Evolutionary conservation across 2,113 vertebrate genomes (phyloP), one percentile per base, ranked within the genome.

Genomic region (Asarcornis scutulata): DNA sequence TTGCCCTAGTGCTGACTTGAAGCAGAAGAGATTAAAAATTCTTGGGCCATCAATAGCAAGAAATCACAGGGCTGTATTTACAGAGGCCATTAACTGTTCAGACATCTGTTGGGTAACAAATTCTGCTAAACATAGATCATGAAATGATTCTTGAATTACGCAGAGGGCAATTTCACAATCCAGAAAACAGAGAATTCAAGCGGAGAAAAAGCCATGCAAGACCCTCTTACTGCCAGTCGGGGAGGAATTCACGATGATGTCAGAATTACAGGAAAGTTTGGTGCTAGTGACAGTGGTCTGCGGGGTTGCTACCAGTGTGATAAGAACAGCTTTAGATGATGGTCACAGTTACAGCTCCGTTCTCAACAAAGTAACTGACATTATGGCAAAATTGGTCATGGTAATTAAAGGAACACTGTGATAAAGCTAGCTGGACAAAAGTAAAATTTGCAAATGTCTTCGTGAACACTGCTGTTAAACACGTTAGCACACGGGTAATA

Each of bases 101-200:
- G 93, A 92, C 93, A 96, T 97, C 95, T 96, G 94, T 94, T 95
- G 83, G 77, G 83, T 92, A 95, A 96, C 92, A 96, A 94, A 96
- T 91, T 94, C 91, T 95, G 94, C 88, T 94, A 91, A 96, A 95
- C 86, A 87, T 59, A 76, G 86, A 94, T 93, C 88, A 89, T 94
- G 83, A 95, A 96, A 86, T 0, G 0, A 50, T 85, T 93, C 95
- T 93, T 95, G 91, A 96, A 86, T 95, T 96, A 96, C 92, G 73
- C 86, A 93, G 81, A 89, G 50, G 81, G 92, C 82, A 93, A 93
- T 96, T 95, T 95, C 78, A 96, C 92, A 92, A 96, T 96, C 74
- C 86, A 96, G 91, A 92, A 96, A 97, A 85, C 83, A 93, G 88
- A 92, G 62, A 95, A 93, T 79, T 94, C 77, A 94, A 93, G 94